Evolutionary conservation across 2,888 invertebrate species (phyloP), one percentile per base, ranked within the genome.

Genomic region (Ophioninae sp.): DNA sequence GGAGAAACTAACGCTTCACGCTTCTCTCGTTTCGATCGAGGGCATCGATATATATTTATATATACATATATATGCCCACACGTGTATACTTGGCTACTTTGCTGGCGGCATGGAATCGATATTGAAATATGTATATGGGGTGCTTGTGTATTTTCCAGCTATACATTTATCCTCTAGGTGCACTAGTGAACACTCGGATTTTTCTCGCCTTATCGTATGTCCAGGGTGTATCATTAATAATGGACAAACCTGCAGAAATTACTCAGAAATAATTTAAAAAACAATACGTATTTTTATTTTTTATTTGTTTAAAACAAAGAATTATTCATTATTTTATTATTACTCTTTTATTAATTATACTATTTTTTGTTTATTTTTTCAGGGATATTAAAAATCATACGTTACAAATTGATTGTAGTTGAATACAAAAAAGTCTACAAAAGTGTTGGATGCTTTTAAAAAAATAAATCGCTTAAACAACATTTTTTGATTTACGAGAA

Each of bases 91-190:
- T 62, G 61, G 72, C 72, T 64, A 79, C 74, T 82, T 83, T 23
- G 72, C 68, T 41, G 68, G 78, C 77, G 73, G 41, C 79, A 76
- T 73, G 59, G 83, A 80, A 76, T 80, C 83, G 83, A 83, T 83
- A 76, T 73, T 61, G 76, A 77, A 77, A 73, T 77, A n/a, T 21
- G 21, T 57, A n/a, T 39, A 17, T 37, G 21, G 21, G 56, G 57
- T 23, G 20, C 20, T 8, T 50, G 10, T 59, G 50, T 50, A 3
- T 6, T 50, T 20, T 41, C 10, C 21, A 21, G 13, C 8, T 62
- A 23, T 62, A 13, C 30, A 23, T 62, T 61, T 50, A 68, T 81
- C 70, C 70, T 69, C 81, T 67, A 65, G 75, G 57, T 70, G 37
- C 64, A 37, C 37, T 69, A 64, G 20, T 20, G 50, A 50, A 50